A percentile compares a stretch with the other conserved stretches of the same genome.
Conservation (phyloP, 2,888 invertebrate species). For the Sesamia inferens region DNA sequence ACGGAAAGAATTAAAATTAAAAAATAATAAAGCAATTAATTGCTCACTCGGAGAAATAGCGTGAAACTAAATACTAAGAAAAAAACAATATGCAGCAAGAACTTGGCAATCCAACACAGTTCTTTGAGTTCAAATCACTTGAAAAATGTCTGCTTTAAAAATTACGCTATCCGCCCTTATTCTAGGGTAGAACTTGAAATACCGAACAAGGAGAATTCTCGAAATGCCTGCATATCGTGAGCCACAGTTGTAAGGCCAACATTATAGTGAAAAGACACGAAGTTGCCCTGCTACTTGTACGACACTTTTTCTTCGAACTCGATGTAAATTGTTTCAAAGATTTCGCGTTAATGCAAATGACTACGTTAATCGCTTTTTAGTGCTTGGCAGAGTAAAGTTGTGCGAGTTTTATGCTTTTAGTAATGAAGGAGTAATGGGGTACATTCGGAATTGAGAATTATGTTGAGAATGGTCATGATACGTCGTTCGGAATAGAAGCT, state of each 20-base stretch:
- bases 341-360: conserved; percentile 68
- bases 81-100: conserved; percentile 42
- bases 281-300: conserved; percentile 70
- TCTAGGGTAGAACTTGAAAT: conserved; percentile 57
- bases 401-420: conserved; percentile 62
- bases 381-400: conserved; percentile 58
- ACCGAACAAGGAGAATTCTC: conserved; percentile 71
- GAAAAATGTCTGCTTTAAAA: conserved; percentile 51
- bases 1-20: conserved; percentile 23
- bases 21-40: conserved; percentile 11
- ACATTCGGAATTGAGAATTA: conserved; percentile 43
- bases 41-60: conserved; percentile 33
- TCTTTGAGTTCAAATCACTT: conserved; percentile 60
- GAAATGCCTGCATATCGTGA: conserved; percentile 81
- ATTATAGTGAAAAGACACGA: conserved; percentile 84
- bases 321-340: conserved; percentile 71
- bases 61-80: conserved; percentile 46
- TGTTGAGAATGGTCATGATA: conserved; percentile 53
- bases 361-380: conserved; percentile 65
- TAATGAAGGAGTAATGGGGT: conserved; percentile 60
- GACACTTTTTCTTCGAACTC: conserved; percentile 80
- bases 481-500: conserved; percentile 25
- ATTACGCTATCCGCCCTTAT: conserved; percentile 59
- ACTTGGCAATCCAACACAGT: conserved; percentile 25
- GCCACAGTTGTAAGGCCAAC: conserved; percentile 79